Evolutionary conservation across 2,113 vertebrate genomes (phyloP).

Genomic region (Cyprinus carpio): DNA sequence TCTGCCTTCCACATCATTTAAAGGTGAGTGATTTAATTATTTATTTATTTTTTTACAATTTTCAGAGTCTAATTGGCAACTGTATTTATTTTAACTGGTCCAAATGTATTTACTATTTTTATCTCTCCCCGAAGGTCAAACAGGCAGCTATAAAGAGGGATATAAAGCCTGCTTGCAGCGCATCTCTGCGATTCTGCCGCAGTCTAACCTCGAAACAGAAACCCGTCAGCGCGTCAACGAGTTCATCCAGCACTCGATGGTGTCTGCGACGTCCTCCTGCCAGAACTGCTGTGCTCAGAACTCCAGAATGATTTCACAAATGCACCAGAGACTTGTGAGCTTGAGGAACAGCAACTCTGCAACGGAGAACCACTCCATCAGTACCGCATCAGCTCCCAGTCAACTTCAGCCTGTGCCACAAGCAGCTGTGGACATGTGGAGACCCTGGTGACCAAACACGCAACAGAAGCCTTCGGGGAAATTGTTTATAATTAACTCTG

Average conservation of each 20-base stretch:
- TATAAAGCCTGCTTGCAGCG: constrained; percentile 81
- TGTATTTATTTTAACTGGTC: neutral
- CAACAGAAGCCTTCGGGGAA: neutral
- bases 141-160: constrained; percentile 79
- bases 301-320: constrained; percentile 61
- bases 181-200: constrained; percentile 75
- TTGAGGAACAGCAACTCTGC: constrained; percentile 64
- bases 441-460: constrained; percentile 72
- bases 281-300: constrained; percentile 67
- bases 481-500: constrained; percentile 22
- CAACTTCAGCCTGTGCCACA: constrained; percentile 38
- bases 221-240: constrained; percentile 73
- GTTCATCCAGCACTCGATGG: constrained; percentile 71
- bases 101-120: neutral
- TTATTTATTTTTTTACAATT: neutral
- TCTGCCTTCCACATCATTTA: constrained; percentile 65
- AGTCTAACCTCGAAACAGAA: constrained; percentile 70
- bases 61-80: neutral
- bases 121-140: constrained; percentile 58
- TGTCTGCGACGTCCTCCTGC: constrained; percentile 57
- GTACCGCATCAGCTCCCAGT: constrained; percentile 14
- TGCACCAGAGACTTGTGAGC: constrained; percentile 66
- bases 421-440: constrained; percentile 65
- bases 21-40: constrained; percentile 71
- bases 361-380: constrained; percentile 51